A percentile compares a stretch with the other conserved stretches of the same genome.
These are phyloP conservation scores for Cyrtonyx montezumae DNA, from an alignment of 2,113 vertebrate genomes.

Conservation along the genomic window DNA sequence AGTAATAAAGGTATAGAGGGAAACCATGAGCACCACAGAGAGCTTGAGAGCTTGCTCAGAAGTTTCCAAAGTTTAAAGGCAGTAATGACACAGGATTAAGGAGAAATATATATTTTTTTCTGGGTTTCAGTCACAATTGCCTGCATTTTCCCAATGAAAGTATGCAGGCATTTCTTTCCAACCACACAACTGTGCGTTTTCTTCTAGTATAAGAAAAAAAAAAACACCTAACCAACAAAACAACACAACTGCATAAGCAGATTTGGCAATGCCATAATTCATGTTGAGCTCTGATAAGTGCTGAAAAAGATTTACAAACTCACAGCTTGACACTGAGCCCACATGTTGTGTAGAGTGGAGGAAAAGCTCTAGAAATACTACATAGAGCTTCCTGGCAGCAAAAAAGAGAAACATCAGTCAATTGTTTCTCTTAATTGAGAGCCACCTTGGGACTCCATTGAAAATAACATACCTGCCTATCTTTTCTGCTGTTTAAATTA, in stretches of 20 bases:
- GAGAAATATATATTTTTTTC: neutral
- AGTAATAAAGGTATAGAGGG: constrained; percentile 30
- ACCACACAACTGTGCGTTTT: constrained; percentile 65
- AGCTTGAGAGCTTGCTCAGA: neutral
- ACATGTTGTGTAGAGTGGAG: constrained; percentile 74
- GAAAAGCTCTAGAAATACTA: constrained; percentile 75
- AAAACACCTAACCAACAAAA: neutral
- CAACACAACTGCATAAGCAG: constrained; percentile 39
- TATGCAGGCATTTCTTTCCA: constrained; percentile 46
- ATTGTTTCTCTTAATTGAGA: constrained; percentile 76
- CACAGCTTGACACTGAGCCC: constrained; percentile 75
- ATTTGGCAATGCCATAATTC: constrained; percentile 74
- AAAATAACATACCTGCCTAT: constrained; percentile 67
- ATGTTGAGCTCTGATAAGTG: constrained; percentile 74
- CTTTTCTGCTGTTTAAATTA: constrained; percentile 61
- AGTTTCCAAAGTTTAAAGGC: constrained; percentile 63
- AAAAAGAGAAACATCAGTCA: constrained; percentile 71
- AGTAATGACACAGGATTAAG: neutral
- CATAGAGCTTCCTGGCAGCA: constrained; percentile 67
- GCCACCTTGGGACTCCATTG: constrained; percentile 65
- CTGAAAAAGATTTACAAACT: constrained; percentile 80
- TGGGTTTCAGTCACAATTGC: constrained; percentile 14
- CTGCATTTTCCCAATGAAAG: constrained; percentile 53
- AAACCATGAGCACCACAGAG: neutral
- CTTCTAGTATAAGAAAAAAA: constrained; percentile 54